Base-by-base conservation (phyloP, 2,797 vertebrate genomes). In the Neosilurus mollespiculum region DNA sequence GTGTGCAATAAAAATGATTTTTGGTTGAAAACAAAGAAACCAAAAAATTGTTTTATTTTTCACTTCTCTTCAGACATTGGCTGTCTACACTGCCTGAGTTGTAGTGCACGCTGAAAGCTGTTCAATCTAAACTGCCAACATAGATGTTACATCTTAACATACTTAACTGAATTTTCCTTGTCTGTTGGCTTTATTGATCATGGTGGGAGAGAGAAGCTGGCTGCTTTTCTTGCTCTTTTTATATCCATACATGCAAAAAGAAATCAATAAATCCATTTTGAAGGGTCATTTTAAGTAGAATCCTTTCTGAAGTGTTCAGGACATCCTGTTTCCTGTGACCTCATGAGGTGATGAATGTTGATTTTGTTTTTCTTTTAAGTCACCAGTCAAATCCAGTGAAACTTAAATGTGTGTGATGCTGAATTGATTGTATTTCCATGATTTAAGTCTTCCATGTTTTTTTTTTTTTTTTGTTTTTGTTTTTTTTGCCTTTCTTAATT, bases 51-150 rank as follows among this genome's bases (percentile, higher is more conserved):
- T 5, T 86, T 83, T 78, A 88, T 89, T 89, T 91, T 89, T 64
- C 85, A 81, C 15, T 9, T 54, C 26, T 53, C 5, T 43, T 51
- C 14, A 11, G 72, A 89, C 83, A 93, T 90, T 79, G 73, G 81
- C 88, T 73, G 66, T 87, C 79, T 85, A 5, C 90, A 92, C 91
- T 90, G 93, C 94, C 93, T 86, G 62, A 72, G 80, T 86, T 88
- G 76, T 73, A 89, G 81, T 83, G 78, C 87, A 89, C 84, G 83
- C 87, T 90, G 88, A 91, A 87, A 89, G 87, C 88, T 85, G 86
- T 89, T 87, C 87, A 93, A 86, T 83, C 71, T 85, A 87, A 80
- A 54, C 24, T 88, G 85, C 83, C 70, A 79, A 77, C 59, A 69
- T 86, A 85, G 88, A 88, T 88, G 81, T 87, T 84, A 87, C 83